These are phyloP conservation scores for Champsocephalus esox DNA, from an alignment of 2,797 vertebrate species.

Conservation along the genomic window DNA sequence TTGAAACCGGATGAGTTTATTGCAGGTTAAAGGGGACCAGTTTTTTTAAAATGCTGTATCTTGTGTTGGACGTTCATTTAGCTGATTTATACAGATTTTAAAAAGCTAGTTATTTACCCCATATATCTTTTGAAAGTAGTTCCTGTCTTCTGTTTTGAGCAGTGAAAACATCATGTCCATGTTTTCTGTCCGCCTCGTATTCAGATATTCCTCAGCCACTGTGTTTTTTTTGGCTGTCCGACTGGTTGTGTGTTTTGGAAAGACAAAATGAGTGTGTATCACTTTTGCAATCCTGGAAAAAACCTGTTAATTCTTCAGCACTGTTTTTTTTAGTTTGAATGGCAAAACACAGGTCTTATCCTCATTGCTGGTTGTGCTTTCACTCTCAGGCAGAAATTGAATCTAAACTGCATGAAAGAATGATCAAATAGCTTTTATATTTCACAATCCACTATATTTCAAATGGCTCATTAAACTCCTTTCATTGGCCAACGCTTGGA, in stretches of 20 bases:
- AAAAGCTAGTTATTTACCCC: not conserved
- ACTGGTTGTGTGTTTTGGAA: conserved; percentile 58
- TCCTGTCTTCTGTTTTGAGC: conserved; percentile 34
- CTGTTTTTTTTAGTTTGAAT: not conserved
- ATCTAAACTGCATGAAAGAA: conserved; percentile 18
- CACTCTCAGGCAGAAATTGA: conserved; percentile 2
- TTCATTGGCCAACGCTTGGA: conserved; percentile 2
- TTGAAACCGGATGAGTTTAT: conserved; percentile 25
- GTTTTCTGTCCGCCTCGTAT: conserved; percentile 23
- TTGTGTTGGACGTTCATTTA: conserved; percentile 13
- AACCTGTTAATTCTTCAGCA: not conserved
- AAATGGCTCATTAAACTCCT: conserved; percentile 21
- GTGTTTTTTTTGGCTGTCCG: conserved; percentile 53
- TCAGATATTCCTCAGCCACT: conserved; percentile 23
- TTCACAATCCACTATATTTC: conserved; percentile 15
- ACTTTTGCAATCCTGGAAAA: conserved; percentile 40
- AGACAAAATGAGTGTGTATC: conserved; percentile 17
- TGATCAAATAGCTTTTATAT: conserved; percentile 4
- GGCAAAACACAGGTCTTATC: not conserved
- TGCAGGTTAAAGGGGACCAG: conserved; percentile 11
- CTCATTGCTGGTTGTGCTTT: not conserved
- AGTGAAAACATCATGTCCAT: conserved; percentile 5
- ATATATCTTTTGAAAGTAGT: conserved; percentile 5
- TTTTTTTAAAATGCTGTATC: not conserved
- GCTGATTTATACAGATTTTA: conserved; percentile 13